These are phyloP conservation scores for Cololabis saira DNA, from an alignment of 2,113 vertebrate species.

Conservation along the genomic window DNA sequence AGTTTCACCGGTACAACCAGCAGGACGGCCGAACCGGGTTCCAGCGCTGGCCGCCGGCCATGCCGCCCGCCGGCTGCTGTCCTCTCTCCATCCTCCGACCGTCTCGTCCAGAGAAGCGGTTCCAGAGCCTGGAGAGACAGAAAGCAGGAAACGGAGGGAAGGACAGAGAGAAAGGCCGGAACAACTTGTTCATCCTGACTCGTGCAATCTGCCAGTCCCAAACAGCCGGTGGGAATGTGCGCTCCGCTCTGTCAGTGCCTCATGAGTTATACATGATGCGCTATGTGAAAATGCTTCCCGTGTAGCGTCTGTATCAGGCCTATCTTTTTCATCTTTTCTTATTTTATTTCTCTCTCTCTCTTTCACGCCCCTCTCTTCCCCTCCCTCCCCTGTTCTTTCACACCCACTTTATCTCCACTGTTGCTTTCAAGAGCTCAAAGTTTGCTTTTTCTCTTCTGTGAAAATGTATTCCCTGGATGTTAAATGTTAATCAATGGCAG, in stretches of 20 bases:
- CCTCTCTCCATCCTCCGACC: slow-evolving; percentile 40
- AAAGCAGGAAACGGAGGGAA: slow-evolving; percentile 23
- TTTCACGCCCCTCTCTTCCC: slow-evolving; percentile 33
- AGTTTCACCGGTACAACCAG: slow-evolving; percentile 47
- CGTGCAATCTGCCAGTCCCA: slow-evolving; percentile 64
- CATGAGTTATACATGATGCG: slow-evolving; percentile 81
- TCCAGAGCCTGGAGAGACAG: slow-evolving; percentile 38
- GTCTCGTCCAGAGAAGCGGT: slow-evolving; percentile 24
- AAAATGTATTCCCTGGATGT: slow-evolving; percentile 77
- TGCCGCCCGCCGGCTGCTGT: slow-evolving; percentile 22
- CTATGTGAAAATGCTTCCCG: slow-evolving; percentile 80
- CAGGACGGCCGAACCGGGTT: slow-evolving; percentile 26
- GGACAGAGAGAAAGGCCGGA: slow-evolving; percentile 53
- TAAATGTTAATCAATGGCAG: slow-evolving; percentile 76
- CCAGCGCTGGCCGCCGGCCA: slow-evolving; percentile 15
- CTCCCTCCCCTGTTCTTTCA: slow-evolving; percentile 10
- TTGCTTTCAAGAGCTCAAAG: slow-evolving; percentile 73
- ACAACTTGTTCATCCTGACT: slow-evolving; percentile 74
- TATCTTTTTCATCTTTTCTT: slow-evolving; percentile 36
- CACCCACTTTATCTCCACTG: slow-evolving; percentile 33
- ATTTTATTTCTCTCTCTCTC: slow-evolving; percentile 12
- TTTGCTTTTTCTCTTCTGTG: slow-evolving; percentile 69
- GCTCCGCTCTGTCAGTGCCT: slow-evolving; percentile 72
- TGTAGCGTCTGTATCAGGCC: slow-evolving; percentile 67
- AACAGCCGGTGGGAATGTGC: slow-evolving; percentile 77